A percentile compares a stretch with the other conserved stretches of the same genome.
phyloP scores from a whole-genome alignment of 2,888 invertebrate species.

The Tachina fera region DNA sequence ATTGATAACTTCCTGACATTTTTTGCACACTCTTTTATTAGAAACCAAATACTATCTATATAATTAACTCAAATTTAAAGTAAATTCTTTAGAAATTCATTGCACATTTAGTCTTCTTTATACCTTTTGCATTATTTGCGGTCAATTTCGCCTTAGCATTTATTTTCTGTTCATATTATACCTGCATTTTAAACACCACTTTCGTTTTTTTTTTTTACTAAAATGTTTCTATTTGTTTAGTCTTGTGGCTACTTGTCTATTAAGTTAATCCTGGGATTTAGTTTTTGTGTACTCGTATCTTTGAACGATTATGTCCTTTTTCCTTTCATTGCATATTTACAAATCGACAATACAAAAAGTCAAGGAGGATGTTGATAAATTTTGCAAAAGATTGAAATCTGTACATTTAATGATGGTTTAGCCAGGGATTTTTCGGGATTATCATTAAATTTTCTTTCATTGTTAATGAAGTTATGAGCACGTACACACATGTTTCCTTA shows the following conservation, averaged over 20 bases:
- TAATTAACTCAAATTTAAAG: too few relatives aligned
- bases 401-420: slow-evolving; percentile 61
- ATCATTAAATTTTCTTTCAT: slow-evolving; percentile 60
- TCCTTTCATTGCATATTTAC: background rate
- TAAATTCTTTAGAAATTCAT: too few relatives aligned
- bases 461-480: slow-evolving; percentile 53
- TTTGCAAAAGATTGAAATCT: slow-evolving; percentile 57
- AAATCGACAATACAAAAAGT: slow-evolving; percentile 16
- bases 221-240: background rate
- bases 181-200: background rate
- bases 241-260: slow-evolving; percentile 43
- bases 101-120: background rate
- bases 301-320: slow-evolving; percentile 52
- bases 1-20: too few relatives aligned
- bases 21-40: too few relatives aligned
- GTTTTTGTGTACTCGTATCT: slow-evolving; percentile 44
- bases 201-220: background rate
- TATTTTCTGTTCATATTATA: background rate
- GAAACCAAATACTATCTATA: too few relatives aligned
- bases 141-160: background rate
- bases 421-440: slow-evolving; percentile 52
- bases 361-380: slow-evolving; percentile 10
- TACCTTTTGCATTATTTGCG: background rate
- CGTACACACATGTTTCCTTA: background rate
- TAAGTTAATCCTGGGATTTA: slow-evolving; percentile 56